Evolutionary conservation across 64 coral and sea anemone genomes (phyloP).

Genomic region (Pocillopora damicornis): DNA sequence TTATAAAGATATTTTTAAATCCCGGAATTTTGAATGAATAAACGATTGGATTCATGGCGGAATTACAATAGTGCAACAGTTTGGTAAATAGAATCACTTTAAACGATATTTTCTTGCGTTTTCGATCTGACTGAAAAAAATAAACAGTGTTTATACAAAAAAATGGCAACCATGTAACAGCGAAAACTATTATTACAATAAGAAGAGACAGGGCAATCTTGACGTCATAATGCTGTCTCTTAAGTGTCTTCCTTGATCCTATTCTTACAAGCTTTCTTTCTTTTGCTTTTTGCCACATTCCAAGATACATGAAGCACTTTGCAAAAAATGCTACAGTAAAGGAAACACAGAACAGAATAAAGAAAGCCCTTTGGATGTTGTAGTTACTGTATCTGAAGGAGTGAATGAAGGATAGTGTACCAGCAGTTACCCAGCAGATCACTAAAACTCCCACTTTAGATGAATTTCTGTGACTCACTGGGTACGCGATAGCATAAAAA

Average conservation of each 20-base stretch:
- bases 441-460: conserved; percentile 45
- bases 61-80: conserved; percentile 75
- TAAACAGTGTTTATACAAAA: conserved; percentile 64
- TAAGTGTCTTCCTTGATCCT: conserved; percentile 14
- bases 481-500: conserved; percentile 60
- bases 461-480: conserved; percentile 76
- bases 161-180: conserved; percentile 72
- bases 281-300: conserved; percentile 62
- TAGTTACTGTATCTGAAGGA: conserved; percentile 27
- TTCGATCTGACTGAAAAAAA: conserved; percentile 41
- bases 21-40: conserved; percentile 86
- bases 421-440: conserved; percentile 60
- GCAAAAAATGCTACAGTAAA: conserved; percentile 38
- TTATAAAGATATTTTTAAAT: conserved; percentile 70
- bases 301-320: conserved; percentile 61
- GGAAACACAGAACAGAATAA: conserved; percentile 62
- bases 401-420: conserved; percentile 51
- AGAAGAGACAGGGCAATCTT: conserved; percentile 70
- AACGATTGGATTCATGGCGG: conserved; percentile 87
- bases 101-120: conserved; percentile 19
- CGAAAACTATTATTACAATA: conserved; percentile 72
- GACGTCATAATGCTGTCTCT: conserved; percentile 65
- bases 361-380: conserved; percentile 46
- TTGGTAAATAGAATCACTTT: conserved; percentile 59
- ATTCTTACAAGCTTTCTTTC: conserved; percentile 5